Conservation (phyloP, 2,113 vertebrate genomes). For the Excalfactoria chinensis region DNA sequence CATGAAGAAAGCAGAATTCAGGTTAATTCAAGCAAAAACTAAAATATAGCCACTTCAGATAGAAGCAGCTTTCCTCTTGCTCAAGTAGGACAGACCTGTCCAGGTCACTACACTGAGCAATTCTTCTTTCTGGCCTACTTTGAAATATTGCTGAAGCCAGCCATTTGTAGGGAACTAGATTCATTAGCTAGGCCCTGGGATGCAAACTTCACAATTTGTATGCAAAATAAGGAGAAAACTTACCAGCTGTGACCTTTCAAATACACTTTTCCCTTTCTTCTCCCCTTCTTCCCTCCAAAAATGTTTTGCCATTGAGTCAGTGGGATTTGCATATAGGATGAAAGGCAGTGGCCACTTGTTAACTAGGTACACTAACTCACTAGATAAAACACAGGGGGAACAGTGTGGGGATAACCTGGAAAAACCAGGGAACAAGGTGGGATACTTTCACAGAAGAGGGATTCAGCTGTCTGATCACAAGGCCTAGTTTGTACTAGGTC, state of each 20-base stretch:
- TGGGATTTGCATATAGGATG: background rate
- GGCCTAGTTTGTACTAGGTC: background rate
- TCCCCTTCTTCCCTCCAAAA: rapidly evolving
- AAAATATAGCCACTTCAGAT: background rate
- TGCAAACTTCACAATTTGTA: background rate
- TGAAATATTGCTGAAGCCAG: background rate
- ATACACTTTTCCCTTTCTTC: background rate
- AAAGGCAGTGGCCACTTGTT: background rate
- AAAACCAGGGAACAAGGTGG: background rate
- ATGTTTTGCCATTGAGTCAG: background rate
- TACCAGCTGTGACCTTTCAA: background rate
- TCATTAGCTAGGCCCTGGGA: background rate
- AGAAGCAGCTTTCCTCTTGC: background rate
- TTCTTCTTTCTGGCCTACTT: slow-evolving; percentile 8
- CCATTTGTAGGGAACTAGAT: background rate
- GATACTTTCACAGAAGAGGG: background rate
- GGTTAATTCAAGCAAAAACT: background rate
- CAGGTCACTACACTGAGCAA: rapidly evolving
- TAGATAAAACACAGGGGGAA: background rate
- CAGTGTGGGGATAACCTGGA: background rate
- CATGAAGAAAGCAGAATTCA: background rate
- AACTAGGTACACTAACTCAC: background rate
- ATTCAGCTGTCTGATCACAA: background rate
- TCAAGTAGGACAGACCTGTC: background rate
- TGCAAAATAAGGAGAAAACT: background rate